phyloP scores from a whole-genome alignment of 2,797 vertebrate genomes.

The Acropternis orthonyx region DNA sequence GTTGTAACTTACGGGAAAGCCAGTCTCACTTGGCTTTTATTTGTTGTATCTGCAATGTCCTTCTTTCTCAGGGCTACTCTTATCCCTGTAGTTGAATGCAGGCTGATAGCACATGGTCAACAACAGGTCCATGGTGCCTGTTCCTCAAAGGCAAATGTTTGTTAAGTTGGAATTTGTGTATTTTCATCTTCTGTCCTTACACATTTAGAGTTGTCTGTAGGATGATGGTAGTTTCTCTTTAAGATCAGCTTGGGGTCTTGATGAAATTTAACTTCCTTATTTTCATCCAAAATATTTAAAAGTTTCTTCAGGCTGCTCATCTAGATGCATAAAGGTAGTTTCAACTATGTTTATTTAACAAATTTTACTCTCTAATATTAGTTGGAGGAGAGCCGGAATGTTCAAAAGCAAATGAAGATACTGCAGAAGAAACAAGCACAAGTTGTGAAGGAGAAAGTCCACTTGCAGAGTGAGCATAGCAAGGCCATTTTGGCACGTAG shows the following conservation, averaged over 20 bases:
- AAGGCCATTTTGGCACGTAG: conserved; percentile 96
- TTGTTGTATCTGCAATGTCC: neutral
- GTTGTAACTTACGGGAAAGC: neutral
- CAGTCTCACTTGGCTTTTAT: neutral
- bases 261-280: neutral
- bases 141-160: neutral
- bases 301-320: neutral
- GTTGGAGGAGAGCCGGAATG: conserved; percentile 94
- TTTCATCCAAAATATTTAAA: neutral
- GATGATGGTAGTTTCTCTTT: neutral
- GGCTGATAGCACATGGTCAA: neutral
- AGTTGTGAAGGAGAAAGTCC: conserved; percentile 94
- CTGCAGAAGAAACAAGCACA: conserved; percentile 97
- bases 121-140: neutral
- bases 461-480: conserved; percentile 96
- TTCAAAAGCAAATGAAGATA: conserved; percentile 95
- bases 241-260: neutral
- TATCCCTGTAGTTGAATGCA: neutral
- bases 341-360: neutral
- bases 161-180: neutral
- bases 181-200: neutral
- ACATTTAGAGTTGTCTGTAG: neutral
- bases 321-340: neutral
- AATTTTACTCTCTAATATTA: conserved; percentile 66
- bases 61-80: neutral